A percentile compares a stretch with the other conserved stretches of the same genome.
These are phyloP conservation scores for Hermodice carunculata DNA, from an alignment of 2,888 invertebrate species.

Conservation along the genomic window DNA sequence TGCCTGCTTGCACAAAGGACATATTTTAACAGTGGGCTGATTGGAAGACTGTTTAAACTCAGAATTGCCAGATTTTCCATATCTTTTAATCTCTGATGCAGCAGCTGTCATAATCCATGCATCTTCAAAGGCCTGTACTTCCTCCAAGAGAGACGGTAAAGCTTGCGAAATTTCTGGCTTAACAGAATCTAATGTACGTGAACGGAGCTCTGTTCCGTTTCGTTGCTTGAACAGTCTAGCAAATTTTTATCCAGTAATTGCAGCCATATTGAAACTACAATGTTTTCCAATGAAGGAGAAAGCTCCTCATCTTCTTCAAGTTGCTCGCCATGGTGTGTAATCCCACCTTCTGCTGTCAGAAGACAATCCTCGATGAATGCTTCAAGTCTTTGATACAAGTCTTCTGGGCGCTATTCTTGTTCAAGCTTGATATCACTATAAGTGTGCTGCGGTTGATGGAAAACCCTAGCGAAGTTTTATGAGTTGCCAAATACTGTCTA, in stretches of 20 bases:
- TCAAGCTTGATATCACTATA: conserved; percentile 31
- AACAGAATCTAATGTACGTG: conserved; percentile 40
- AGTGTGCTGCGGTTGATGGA: conserved; percentile 43
- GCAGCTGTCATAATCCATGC: too few relatives aligned
- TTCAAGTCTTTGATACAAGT: conserved; percentile 40
- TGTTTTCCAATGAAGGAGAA: conserved; percentile 42
- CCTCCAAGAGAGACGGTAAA: conserved; percentile 38
- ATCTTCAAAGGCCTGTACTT: conserved; percentile 27
- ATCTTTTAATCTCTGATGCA: too few relatives aligned
- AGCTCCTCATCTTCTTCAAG: conserved; percentile 24
- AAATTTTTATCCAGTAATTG: conserved; percentile 23
- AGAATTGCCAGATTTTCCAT: too few relatives aligned
- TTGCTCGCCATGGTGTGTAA: conserved; percentile 19
- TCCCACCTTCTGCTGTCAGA: too few relatives aligned
- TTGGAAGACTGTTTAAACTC: too few relatives aligned
- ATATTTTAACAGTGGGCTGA: too few relatives aligned
- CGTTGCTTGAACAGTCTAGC: too few relatives aligned
- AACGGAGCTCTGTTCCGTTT: too few relatives aligned
- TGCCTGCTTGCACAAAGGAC: conserved; percentile 39
- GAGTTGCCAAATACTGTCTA: conserved; percentile 30
- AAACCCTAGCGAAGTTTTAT: conserved; percentile 46
- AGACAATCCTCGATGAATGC: too few relatives aligned
- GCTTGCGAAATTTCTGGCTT: conserved; percentile 43
- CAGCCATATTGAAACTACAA: conserved; percentile 38
- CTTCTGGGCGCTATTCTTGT: conserved; percentile 36